Evolutionary conservation across 2,113 vertebrate genomes (phyloP).

Genomic region (Rhea americana): DNA sequence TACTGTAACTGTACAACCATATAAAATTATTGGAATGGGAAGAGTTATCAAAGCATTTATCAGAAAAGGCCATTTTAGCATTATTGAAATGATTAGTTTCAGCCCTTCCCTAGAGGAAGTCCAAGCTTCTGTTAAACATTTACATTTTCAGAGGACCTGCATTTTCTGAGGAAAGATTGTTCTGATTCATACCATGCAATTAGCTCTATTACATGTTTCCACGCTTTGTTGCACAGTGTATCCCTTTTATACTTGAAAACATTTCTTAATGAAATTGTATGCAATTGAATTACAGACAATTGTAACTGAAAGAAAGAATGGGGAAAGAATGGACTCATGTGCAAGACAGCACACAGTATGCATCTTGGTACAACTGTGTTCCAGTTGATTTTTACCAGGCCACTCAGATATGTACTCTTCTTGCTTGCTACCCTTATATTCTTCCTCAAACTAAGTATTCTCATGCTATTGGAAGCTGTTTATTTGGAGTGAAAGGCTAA

Average conservation of each 20-base stretch:
- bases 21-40: neutral
- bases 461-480: neutral
- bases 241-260: neutral
- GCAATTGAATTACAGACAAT: neutral
- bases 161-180: neutral
- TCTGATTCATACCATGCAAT: slow-evolving; percentile 1
- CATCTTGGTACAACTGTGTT: neutral
- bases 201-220: neutral
- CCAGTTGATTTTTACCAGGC: neutral
- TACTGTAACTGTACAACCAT: neutral
- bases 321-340: neutral
- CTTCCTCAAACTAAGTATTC: neutral
- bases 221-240: neutral
- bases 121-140: neutral
- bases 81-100: neutral
- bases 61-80: neutral
- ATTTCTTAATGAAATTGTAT: neutral
- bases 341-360: neutral
- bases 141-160: slow-evolving; percentile 14
- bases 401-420: neutral
- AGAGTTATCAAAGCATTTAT: neutral
- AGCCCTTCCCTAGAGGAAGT: neutral
- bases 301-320: neutral
- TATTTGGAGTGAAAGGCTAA: neutral
- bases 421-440: neutral